Base-by-base conservation (phyloP, 2,113 vertebrate genomes). In the Neomonachus schauinslandi region DNA sequence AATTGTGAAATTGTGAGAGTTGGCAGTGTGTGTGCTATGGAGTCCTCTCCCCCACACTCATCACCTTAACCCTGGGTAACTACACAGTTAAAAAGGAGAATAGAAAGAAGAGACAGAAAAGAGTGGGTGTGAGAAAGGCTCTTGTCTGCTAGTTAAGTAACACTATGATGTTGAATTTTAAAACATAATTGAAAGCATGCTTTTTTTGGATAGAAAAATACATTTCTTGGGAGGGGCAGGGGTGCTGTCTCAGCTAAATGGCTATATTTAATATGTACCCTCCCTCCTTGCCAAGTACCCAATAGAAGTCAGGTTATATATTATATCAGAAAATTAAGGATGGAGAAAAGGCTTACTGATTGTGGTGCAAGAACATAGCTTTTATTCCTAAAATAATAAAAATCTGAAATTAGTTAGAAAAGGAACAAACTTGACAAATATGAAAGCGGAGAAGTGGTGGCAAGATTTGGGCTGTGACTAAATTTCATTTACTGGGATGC, bases 371-470 rank as follows among this genome's bases (percentile, higher is more conserved):
- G 22, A 42, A 4, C 21, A 19, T 74, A 79, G 21, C 22, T 89
- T 91, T 89, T 79, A 51, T 57, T 91, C 10, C n/a, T 74, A 31
- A 33, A 49, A 91, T 87, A 72, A 11, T 15, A 49, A 92, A 82
- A 90, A 93, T 26, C 7, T 53, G 36, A 88, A 89, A 71, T 92
- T 57, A 92, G 9, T 9, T 13, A 77, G 53, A 36, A 93, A 84
- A 95, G 26, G 42, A 81, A 51, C 22, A n/a, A 5, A 79, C 5
- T 39, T 36, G 51, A 67, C 49, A 39, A 24, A 15, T 69, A 59
- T 46, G 46, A 92, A 81, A 63, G 21, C 31, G 46, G 69, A 80
- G 13, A 59, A 71, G 28, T 19, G 9, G 19, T 31, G 18, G 4
- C 39, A n/a, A 57, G 63, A 65, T 49, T n/a, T 9, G 4, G 26